phyloP scores from a whole-genome alignment of 2,113 vertebrate genomes.

The Catharus bicknelli region DNA sequence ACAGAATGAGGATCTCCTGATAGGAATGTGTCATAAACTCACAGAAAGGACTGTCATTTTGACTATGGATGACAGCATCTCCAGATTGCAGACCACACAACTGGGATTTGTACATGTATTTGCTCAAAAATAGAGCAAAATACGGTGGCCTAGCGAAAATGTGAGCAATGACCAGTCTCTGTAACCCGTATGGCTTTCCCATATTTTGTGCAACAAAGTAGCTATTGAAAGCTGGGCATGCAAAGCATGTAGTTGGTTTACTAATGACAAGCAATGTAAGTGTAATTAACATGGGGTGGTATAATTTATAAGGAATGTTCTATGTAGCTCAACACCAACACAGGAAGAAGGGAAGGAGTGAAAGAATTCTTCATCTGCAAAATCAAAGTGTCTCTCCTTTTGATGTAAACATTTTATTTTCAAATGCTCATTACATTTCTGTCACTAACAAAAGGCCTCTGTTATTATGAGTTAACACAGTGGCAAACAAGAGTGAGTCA shows the following conservation, averaged over 20 bases:
- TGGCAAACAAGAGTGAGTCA: conserved; percentile 40
- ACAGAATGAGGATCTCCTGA: not conserved
- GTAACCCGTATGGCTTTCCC: conserved; percentile 33
- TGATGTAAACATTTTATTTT: conserved; percentile 54
- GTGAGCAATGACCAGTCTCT: conserved; percentile 20
- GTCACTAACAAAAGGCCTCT: conserved; percentile 56
- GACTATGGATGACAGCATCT: not conserved
- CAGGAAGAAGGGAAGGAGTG: not conserved
- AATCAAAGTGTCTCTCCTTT: conserved; percentile 51
- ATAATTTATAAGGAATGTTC: conserved; percentile 71
- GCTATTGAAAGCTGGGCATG: conserved; percentile 62
- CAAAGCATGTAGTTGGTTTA: conserved; percentile 53
- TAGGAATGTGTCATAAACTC: not conserved
- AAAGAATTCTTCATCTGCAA: conserved; percentile 29
- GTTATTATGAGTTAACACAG: conserved; percentile 38
- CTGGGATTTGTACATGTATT: not conserved
- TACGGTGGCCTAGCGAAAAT: conserved; percentile 27
- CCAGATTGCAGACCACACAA: conserved; percentile 27
- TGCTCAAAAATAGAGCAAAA: conserved; percentile 52
- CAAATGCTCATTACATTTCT: conserved; percentile 15
- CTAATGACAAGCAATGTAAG: conserved; percentile 66
- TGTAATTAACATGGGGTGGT: conserved; percentile 69
- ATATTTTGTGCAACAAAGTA: conserved; percentile 69
- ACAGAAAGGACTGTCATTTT: conserved; percentile 19
- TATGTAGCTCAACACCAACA: conserved; percentile 8